Conservation (phyloP, 2,113 vertebrate genomes). For the Tichodroma muraria region DNA sequence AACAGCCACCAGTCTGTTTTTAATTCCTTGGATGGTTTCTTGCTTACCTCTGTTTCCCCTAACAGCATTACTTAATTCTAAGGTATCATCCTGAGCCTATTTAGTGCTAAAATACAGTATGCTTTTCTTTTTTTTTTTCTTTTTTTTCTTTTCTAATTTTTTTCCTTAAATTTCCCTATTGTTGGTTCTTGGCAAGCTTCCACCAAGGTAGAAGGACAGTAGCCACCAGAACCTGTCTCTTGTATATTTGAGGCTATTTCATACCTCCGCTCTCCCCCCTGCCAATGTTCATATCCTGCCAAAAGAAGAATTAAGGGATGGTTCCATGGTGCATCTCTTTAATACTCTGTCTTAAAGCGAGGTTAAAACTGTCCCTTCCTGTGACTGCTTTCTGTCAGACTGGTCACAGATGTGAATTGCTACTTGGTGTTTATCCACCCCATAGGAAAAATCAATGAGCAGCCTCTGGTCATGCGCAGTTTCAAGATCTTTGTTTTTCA, state of each 20-base stretch:
- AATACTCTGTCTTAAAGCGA: neutral
- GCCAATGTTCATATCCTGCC: neutral
- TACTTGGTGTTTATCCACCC: neutral
- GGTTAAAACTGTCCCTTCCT: neutral
- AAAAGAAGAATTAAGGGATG: neutral
- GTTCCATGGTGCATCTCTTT: neutral
- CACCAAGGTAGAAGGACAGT: neutral
- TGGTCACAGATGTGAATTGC: neutral
- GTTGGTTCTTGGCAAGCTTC: neutral
- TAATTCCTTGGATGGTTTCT: neutral
- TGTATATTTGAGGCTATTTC: neutral
- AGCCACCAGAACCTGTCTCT: neutral
- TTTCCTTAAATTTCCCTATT: neutral
- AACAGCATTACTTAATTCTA: neutral
- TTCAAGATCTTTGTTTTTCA: neutral
- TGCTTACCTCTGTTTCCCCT: neutral
- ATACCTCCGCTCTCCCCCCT: neutral
- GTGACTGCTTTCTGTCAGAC: neutral
- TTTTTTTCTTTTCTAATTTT: neutral
- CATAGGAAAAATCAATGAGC: neutral
- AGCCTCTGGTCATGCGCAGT: neutral
- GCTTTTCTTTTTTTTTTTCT: neutral
- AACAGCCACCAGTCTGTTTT: neutral
- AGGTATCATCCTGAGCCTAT: neutral
- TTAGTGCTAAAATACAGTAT: neutral